Conservation (phyloP, 2,797 vertebrate species). For the Tapera naevia region DNA sequence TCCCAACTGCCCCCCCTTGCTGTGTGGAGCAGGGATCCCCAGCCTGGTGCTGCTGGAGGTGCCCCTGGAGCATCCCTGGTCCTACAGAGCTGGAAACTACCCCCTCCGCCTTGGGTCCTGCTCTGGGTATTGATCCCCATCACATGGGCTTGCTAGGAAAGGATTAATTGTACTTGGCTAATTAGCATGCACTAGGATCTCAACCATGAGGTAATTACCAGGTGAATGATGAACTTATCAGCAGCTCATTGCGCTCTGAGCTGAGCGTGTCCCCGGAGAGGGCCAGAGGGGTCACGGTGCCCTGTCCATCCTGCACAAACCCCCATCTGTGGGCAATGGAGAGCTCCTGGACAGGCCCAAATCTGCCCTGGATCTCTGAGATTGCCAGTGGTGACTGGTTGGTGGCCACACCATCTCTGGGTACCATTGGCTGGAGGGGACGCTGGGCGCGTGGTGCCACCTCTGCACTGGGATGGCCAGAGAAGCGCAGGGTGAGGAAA, state of each 20-base stretch:
- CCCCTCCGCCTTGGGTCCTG: not conserved
- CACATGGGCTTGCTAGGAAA: not conserved
- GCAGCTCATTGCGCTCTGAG: not conserved
- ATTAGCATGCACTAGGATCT: not conserved
- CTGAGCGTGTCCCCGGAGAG: not conserved
- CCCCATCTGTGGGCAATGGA: fast-evolving
- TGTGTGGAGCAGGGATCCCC: not conserved
- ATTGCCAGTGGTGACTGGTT: too few relatives aligned
- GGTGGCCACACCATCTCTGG: not conserved
- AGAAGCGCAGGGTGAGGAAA: fast-evolving
- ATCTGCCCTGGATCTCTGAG: not conserved
- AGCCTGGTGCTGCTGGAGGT: fast-evolving
- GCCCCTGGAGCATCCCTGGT: not conserved
- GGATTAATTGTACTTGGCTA: not conserved
- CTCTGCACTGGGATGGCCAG: not conserved
- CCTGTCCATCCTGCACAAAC: not conserved
- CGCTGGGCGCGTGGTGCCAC: not conserved
- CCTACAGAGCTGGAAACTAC: not conserved
- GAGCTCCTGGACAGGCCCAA: not conserved
- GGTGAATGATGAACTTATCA: not conserved
- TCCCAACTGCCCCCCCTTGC: not conserved
- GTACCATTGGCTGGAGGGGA: not conserved
- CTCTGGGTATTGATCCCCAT: not conserved
- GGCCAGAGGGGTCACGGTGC: fast-evolving
- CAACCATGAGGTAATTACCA: not conserved